Evolutionary conservation across 2,113 vertebrate species (phyloP), one percentile per base, ranked within the genome.

Genomic region (Nematolebias whitei): DNA sequence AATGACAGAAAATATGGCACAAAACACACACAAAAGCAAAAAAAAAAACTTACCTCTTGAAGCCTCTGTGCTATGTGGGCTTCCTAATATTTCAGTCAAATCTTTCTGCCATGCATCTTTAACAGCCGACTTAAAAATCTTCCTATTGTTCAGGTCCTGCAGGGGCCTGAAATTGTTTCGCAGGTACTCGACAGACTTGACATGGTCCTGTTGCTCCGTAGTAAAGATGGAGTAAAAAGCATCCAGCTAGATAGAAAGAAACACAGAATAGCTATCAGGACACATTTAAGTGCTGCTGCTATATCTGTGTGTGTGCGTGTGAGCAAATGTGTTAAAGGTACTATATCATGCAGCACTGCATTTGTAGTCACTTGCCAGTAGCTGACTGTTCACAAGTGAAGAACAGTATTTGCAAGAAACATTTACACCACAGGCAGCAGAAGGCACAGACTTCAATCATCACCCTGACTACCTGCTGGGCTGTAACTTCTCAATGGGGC

Each of bases 161-260:
- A 89, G 92, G 8, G 96, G 96, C 35, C 98, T 90, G 76, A 97
- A 98, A 92, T 99, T 99, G 84, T 99, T 99, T 87, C 96, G 93
- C 86, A 99, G 91, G 85, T 99, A 98, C 63, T 99, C 98, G 69
- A 99, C 96, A 0, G 97, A 99, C 85, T 99, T 99, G 80, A 99
- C 97, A 0, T 99, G 98, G 84, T 99, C 98, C 86, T 98, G 98
- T 86, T 99, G 98, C 79, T 99, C 98, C 2, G 98, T 99, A 66
- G 98, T 99, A 81, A 99, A 97, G 91, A 99, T 99, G 82, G 96
- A 97, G 85, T 98, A 99, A 89, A 99, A 99, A 0, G 96, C 95
- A 76, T 99, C 98, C 81, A 99, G 94, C 98, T 99, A 44, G 24
- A 71, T 35, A 26, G 53, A 66, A 53, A 62, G 38, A 71, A 56